Evolutionary conservation across 1,140 invertebrate genomes (phyloP).

Genomic region (Nebria ingens): DNA sequence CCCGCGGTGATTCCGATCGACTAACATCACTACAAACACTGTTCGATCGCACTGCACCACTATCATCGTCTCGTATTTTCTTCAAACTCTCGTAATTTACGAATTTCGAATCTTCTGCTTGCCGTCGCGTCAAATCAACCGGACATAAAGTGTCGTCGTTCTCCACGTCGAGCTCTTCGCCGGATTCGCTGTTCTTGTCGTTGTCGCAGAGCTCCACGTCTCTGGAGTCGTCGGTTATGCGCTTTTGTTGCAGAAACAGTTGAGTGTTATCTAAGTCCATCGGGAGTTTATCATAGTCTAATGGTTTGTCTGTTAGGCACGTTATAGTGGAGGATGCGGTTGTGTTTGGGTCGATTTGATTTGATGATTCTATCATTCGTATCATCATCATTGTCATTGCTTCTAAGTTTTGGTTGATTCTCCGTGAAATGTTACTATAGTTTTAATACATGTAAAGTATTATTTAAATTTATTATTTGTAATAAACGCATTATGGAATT

Average conservation of each 20-base stretch:
- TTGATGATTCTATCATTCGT: constrained; percentile 30
- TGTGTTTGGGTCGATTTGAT: constrained; percentile 19
- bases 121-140: constrained; percentile 34
- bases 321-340: not conserved
- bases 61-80: constrained; percentile 4
- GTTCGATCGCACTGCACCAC: constrained; percentile 24
- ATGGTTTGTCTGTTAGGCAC: constrained; percentile 3
- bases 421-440: no score
- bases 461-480: no score
- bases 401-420: no score
- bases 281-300: constrained; percentile 14
- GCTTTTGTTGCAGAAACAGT: constrained; percentile 21
- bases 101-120: constrained; percentile 26
- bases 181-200: constrained; percentile 27
- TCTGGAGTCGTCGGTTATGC: constrained; percentile 27
- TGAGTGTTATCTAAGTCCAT: constrained; percentile 14
- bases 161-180: constrained; percentile 32
- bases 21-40: constrained; percentile 38
- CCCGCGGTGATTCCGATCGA: constrained; percentile 31
- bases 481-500: no score
- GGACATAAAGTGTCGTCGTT: constrained; percentile 33
- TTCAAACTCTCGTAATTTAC: constrained; percentile 24
- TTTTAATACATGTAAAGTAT: no score
- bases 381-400: constrained; percentile 41
- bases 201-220: constrained; percentile 31